phyloP scores from a whole-genome alignment of 2,888 invertebrate genomes.

The Euplexia lucipara region DNA sequence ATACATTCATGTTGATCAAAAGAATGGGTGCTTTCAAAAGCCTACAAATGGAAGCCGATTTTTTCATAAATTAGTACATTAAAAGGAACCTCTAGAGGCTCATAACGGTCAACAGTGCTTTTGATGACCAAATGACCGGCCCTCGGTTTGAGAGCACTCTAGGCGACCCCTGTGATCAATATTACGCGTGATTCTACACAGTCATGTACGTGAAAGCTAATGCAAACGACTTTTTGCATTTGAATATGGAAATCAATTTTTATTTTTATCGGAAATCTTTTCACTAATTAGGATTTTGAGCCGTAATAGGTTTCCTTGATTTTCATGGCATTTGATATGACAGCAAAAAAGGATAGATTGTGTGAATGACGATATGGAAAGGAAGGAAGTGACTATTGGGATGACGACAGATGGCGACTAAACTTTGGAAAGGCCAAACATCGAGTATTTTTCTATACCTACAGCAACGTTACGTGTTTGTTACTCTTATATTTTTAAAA shows the following conservation, averaged over 20 bases:
- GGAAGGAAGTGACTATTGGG: no score
- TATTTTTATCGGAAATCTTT: conserved; percentile 20
- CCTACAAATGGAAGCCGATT: conserved; percentile 63
- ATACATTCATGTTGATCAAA: conserved; percentile 67
- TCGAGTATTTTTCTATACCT: neutral
- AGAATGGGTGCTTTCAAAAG: conserved; percentile 65
- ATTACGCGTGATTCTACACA: conserved; percentile 55
- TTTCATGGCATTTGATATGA: neutral
- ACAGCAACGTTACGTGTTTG: neutral
- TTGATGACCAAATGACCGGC: conserved; percentile 77
- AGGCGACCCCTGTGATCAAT: conserved; percentile 72
- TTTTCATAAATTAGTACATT: conserved; percentile 68
- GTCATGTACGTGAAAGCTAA: conserved; percentile 27
- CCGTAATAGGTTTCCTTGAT: neutral
- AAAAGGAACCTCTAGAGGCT: conserved; percentile 68
- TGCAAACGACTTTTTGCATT: conserved; percentile 23
- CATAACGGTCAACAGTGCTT: conserved; percentile 72
- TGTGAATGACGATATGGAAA: no score
- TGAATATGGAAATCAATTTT: conserved; percentile 25
- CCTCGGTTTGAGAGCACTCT: conserved; percentile 71
- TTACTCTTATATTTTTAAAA: neutral
- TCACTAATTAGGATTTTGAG: neutral
- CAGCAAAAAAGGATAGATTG: no score
- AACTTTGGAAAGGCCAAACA: neutral
- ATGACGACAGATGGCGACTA: no score